These are phyloP conservation scores for Tetragonisca angustula DNA, from an alignment of 2,888 invertebrate species.

Conservation along the genomic window DNA sequence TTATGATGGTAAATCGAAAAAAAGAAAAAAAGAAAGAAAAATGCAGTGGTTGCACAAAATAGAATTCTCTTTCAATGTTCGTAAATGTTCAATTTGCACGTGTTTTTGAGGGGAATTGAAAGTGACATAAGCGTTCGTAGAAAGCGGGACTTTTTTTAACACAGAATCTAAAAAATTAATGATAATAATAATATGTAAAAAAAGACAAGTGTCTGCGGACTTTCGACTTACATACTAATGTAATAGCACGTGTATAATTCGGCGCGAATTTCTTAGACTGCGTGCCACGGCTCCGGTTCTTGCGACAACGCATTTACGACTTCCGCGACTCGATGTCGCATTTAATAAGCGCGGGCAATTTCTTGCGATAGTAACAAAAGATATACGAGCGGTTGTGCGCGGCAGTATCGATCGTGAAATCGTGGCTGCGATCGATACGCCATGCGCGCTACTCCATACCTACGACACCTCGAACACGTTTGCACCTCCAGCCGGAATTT, in stretches of 20 bases:
- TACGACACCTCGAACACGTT: slow-evolving; percentile 24
- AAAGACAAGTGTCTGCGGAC: too few relatives aligned
- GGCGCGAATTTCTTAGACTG: slow-evolving; percentile 44
- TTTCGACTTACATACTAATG: too few relatives aligned
- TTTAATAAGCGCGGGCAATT: slow-evolving; percentile 42
- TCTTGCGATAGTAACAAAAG: slow-evolving; percentile 22
- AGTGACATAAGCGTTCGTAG: too few relatives aligned
- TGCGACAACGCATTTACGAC: slow-evolving; percentile 39
- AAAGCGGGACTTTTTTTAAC: too few relatives aligned
- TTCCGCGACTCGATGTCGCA: slow-evolving; percentile 54
- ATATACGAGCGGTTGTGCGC: slow-evolving; percentile 3
- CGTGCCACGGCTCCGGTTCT: slow-evolving; percentile 14
- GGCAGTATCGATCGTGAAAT: slow-evolving; percentile 9
- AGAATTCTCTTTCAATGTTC: too few relatives aligned
- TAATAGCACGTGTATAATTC: slow-evolving; percentile 21
- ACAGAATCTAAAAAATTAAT: too few relatives aligned
- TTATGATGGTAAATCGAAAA: too few relatives aligned
- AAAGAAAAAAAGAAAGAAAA: too few relatives aligned
- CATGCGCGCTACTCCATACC: slow-evolving; percentile 8
- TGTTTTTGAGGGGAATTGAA: too few relatives aligned
- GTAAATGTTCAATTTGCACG: too few relatives aligned
- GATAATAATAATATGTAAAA: neutral
- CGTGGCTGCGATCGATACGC: slow-evolving; percentile 1
- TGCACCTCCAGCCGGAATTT: slow-evolving; percentile 8
- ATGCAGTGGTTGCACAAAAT: too few relatives aligned